phyloP scores from a whole-genome alignment of 2,113 vertebrate genomes.

The Antechinus flavipes region DNA sequence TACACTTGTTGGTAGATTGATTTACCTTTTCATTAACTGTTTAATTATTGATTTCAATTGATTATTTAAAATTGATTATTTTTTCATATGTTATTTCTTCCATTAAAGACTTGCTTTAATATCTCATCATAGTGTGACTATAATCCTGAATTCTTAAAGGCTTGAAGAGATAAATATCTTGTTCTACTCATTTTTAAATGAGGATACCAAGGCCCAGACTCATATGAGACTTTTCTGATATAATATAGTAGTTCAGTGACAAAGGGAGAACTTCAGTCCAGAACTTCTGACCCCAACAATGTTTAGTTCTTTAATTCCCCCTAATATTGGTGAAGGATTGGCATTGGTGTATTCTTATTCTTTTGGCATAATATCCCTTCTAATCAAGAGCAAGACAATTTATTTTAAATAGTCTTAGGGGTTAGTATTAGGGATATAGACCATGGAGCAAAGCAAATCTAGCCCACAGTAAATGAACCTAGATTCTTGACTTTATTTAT shows the following conservation, averaged over 20 bases:
- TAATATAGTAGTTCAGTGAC: neutral
- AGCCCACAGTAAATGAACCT: neutral
- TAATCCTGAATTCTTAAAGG: no score
- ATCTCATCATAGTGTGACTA: neutral
- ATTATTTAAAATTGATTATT: no score
- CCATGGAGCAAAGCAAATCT: neutral
- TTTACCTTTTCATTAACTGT: no score
- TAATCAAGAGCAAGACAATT: neutral
- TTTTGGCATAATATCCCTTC: neutral
- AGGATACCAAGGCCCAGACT: neutral
- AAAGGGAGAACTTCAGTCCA: neutral
- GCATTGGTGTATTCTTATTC: neutral
- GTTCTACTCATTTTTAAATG: neutral
- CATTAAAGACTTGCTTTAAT: neutral
- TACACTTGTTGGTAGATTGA: no score
- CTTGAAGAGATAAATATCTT: no score
- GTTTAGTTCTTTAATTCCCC: neutral
- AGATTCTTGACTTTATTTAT: neutral
- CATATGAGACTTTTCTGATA: neutral
- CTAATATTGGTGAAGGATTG: no score
- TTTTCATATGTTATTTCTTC: neutral
- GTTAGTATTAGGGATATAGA: neutral
- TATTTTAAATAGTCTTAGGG: neutral
- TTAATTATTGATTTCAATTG: no score
- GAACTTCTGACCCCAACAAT: neutral